Evolutionary conservation across 2,113 vertebrate genomes (phyloP).

Genomic region (Megaleporinus macrocephalus): DNA sequence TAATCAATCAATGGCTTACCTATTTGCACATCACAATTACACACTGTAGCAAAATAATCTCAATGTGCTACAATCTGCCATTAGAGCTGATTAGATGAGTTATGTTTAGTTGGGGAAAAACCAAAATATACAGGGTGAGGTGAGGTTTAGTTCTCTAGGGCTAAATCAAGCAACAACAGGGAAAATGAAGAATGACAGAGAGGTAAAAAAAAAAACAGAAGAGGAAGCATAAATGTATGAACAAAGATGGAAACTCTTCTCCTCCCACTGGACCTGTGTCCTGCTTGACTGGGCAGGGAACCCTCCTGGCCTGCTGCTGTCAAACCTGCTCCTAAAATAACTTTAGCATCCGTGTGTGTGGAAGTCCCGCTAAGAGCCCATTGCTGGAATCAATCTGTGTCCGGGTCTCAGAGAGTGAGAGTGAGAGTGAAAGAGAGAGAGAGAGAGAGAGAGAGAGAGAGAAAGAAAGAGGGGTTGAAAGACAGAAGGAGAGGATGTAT

Average conservation of each 20-base stretch:
- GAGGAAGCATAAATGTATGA: background rate
- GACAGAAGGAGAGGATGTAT: background rate
- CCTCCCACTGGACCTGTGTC: background rate
- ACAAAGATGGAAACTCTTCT: background rate
- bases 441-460: background rate
- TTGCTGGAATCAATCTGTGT: background rate
- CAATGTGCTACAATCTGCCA: no score
- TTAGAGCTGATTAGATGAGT: background rate
- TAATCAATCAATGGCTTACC: no score
- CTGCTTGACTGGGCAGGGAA: background rate
- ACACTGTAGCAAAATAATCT: no score
- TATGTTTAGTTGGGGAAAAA: background rate
- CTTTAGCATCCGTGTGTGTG: background rate
- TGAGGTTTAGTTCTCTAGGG: background rate
- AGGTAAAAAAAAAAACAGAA: background rate
- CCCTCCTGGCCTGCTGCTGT: background rate
- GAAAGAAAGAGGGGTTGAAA: constrained; percentile 1
- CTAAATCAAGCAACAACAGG: background rate
- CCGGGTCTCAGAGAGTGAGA: background rate
- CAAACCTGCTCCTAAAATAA: background rate
- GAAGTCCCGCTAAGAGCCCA: background rate
- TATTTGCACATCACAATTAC: no score
- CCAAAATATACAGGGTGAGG: no score
- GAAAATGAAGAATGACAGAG: background rate
- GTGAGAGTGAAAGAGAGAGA: constrained; percentile 2